These are phyloP conservation scores for Takifugu bimaculatus DNA, from an alignment of 2,113 vertebrate genomes.

Conservation along the genomic window DNA sequence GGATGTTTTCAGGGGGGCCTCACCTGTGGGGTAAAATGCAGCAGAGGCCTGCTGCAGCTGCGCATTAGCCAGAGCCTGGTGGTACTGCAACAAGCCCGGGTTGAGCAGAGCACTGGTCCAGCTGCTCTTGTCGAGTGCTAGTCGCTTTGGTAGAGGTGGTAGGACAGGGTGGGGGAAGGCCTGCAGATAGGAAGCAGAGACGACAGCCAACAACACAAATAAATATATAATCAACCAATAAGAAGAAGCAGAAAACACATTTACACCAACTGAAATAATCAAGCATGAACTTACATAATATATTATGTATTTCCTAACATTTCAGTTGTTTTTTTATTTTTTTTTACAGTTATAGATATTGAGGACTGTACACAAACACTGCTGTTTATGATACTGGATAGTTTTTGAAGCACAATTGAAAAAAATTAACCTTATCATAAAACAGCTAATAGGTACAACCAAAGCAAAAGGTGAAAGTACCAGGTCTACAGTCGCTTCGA, in stretches of 20 bases:
- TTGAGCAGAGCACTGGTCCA: constrained; percentile 88
- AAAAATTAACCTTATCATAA: constrained; percentile 51
- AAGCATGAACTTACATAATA: constrained; percentile 35
- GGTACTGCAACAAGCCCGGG: constrained; percentile 96
- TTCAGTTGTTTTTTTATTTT: constrained; percentile 34
- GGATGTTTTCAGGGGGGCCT: constrained; percentile 11
- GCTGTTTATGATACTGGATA: constrained; percentile 47
- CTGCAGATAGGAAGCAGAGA: constrained; percentile 66
- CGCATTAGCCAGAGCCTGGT: constrained; percentile 91
- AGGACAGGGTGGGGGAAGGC: constrained; percentile 91
- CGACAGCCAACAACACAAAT: constrained; percentile 1
- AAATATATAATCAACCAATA: constrained; percentile 4
- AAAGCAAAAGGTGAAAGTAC: constrained; percentile 99
- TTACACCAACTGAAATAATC: constrained; percentile 36
- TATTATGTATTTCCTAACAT: constrained; percentile 35
- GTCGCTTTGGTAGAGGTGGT: constrained; percentile 98
- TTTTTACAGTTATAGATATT: constrained; percentile 40
- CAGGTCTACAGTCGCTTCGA: constrained; percentile 99
- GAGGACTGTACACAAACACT: constrained; percentile 52
- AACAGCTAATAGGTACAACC: constrained; percentile 85
- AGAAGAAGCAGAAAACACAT: constrained; percentile 15
- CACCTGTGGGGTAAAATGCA: constrained; percentile 92
- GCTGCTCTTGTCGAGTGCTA: constrained; percentile 93
- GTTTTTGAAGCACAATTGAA: constrained; percentile 57
- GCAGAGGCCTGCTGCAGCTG: constrained; percentile 87